Evolutionary conservation across 2,797 vertebrate species (phyloP).

Genomic region (Pseudochaenichthys georgianus): DNA sequence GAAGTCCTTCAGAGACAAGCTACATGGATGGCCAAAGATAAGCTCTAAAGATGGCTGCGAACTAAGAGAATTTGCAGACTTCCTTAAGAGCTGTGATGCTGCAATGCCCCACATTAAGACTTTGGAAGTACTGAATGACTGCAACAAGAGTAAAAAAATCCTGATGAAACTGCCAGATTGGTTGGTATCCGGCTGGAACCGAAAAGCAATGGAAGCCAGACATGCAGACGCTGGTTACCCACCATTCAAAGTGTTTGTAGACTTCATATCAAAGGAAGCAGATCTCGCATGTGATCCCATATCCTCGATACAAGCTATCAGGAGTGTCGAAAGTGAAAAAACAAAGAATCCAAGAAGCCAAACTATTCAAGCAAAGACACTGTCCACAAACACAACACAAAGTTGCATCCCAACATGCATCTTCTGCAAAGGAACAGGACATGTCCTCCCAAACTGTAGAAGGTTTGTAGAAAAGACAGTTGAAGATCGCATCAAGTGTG

Average conservation of each 20-base stretch:
- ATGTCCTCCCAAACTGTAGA: not conserved
- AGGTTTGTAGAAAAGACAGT: slow-evolving; percentile 1
- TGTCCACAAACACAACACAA: slow-evolving; percentile 5
- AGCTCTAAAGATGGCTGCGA: too few relatives aligned
- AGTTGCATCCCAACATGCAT: not conserved
- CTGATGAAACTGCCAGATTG: not conserved
- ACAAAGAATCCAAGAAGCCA: not conserved
- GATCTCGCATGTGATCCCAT: not conserved
- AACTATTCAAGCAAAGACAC: slow-evolving; percentile 8
- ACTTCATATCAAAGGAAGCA: not conserved
- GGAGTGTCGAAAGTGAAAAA: not conserved
- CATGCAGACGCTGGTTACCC: not conserved
- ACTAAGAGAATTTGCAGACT: too few relatives aligned
- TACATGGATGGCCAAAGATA: too few relatives aligned
- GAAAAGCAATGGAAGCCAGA: not conserved
- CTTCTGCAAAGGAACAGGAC: slow-evolving; percentile 23
- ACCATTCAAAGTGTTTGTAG: not conserved
- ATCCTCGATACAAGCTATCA: slow-evolving; percentile 14
- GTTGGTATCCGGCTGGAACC: not conserved
- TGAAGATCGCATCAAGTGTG: slow-evolving; percentile 3
- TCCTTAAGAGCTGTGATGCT: too few relatives aligned
- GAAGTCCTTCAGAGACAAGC: too few relatives aligned
- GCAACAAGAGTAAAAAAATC: slow-evolving; percentile 9
- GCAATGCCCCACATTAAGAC: too few relatives aligned
- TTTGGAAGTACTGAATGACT: slow-evolving; percentile 26